Evolutionary conservation across 1,140 invertebrate species (phyloP), one percentile per base, ranked within the genome.

Genomic region (Aphidius ervi): DNA sequence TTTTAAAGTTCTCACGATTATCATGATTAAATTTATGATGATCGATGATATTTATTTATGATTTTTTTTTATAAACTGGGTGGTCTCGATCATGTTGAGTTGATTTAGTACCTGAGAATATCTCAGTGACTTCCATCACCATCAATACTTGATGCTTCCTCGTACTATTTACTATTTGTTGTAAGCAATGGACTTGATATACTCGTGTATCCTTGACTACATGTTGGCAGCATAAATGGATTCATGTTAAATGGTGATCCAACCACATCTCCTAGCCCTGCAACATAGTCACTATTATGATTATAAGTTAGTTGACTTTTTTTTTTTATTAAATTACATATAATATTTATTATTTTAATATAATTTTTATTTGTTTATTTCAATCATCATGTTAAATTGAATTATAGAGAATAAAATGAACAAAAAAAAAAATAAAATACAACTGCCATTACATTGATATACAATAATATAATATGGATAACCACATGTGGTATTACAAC

Each of bases 211-310:
- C 88, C 85, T 75, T 94, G 92, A 74, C 88, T 92, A 80, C 92
- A 94, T 46, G 92, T 92, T 20, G 92, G 91, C 71, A 95, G 83
- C 63, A 92, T 91, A 82, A 95, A 94, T 45, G 92, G 92, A 74
- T 94, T 94, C 82, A 94, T 91, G 67, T 88, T 87, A 80, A 93
- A 93, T 31, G 90, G 89, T 46, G 90, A 91, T 23, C 88, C 87
- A 31, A 93, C 89, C 56, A 94, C 82, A 65, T 92, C 87, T 71
- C 90, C 82, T 80, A 86, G 77, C 76, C 84, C 85, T 87, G 79
- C 59, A 82, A 80, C 73, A 77, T 72, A 59, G 65, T 68, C 67
- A 75, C 73, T 75, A 66, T 75, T n/a, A 54, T 66, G 56, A 65
- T 72, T 72, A 72, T 66, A 71, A 62, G 54, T 72, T 72, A 73